phyloP scores from a whole-genome alignment of 2,888 invertebrate species.

The Netelia fuscicornis region DNA sequence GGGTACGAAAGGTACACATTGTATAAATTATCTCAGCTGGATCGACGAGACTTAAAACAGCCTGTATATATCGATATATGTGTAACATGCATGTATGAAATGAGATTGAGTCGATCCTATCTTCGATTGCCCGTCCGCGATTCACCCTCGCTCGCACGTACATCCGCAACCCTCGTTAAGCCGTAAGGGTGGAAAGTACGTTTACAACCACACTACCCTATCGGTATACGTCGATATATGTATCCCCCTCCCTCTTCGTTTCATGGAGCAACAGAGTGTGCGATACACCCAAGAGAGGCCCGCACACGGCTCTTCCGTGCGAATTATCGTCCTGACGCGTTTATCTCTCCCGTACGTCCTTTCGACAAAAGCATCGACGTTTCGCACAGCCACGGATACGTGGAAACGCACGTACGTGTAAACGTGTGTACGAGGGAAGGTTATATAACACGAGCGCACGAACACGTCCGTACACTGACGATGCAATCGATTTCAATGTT shows the following conservation, averaged over 20 bases:
- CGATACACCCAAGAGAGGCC: conserved; percentile 23
- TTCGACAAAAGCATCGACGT: conserved; percentile 45
- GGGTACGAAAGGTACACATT: neutral
- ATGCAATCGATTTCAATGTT: conserved; percentile 58
- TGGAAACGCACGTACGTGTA: neutral
- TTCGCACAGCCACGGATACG: conserved; percentile 16
- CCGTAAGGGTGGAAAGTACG: conserved; percentile 31
- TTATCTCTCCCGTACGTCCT: conserved; percentile 43
- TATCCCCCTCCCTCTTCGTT: conserved; percentile 6
- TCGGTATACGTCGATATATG: neutral
- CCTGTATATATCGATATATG: conserved; percentile 9
- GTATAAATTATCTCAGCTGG: conserved; percentile 14
- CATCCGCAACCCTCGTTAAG: conserved; percentile 40
- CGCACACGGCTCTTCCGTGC: conserved; percentile 37
- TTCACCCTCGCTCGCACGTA: conserved; percentile 32
- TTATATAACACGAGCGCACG: neutral
- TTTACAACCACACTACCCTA: conserved; percentile 23
- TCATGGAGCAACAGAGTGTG: conserved; percentile 15
- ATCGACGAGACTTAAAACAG: conserved; percentile 4
- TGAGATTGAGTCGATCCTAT: conserved; percentile 36
- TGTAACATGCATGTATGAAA: conserved; percentile 1
- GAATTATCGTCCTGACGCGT: conserved; percentile 54
- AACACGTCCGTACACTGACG: conserved; percentile 1
- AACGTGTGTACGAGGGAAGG: neutral
- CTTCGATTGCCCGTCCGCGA: conserved; percentile 40